A percentile compares a stretch with the other conserved stretches of the same genome.
Evolutionary conservation across 1,140 invertebrate species (phyloP).

Genomic region (Hesperophylax magnus): DNA sequence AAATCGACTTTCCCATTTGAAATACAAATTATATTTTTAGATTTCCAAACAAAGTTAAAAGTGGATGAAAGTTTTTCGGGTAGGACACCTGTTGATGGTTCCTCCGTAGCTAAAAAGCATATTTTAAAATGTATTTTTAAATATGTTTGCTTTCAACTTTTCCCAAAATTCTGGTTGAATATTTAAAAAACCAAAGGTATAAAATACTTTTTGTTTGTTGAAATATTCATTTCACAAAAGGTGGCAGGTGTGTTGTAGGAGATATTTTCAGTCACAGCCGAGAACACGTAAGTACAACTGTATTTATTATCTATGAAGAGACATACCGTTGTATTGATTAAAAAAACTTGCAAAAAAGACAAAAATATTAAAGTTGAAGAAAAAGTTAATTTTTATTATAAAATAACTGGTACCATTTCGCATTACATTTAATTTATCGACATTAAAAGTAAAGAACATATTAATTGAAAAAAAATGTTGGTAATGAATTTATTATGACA

Average conservation of each 20-base stretch:
- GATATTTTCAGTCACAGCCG: neutral
- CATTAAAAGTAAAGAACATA: too few relatives aligned
- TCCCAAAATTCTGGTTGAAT: too few relatives aligned
- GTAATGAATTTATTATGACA: too few relatives aligned
- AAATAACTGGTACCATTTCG: too few relatives aligned
- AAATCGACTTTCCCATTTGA: neutral
- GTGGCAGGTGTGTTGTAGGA: neutral
- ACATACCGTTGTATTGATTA: too few relatives aligned
- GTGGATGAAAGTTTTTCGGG: too few relatives aligned
- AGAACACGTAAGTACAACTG: constrained; percentile 7
- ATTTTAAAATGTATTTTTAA: neutral
- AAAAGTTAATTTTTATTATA: too few relatives aligned
- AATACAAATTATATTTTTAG: neutral
- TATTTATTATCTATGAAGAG: too few relatives aligned
- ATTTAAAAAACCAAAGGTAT: neutral
- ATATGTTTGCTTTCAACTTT: neutral
- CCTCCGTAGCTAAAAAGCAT: neutral
- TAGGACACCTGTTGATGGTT: constrained; percentile 3
- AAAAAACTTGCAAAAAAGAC: too few relatives aligned
- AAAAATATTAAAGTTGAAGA: too few relatives aligned
- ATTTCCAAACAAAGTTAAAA: neutral
- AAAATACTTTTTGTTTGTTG: neutral
- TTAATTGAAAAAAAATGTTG: too few relatives aligned
- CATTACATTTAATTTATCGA: too few relatives aligned
- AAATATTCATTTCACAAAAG: neutral